These are phyloP conservation scores for Pimpla rufipes DNA, from an alignment of 2,888 invertebrate genomes.

Conservation along the genomic window DNA sequence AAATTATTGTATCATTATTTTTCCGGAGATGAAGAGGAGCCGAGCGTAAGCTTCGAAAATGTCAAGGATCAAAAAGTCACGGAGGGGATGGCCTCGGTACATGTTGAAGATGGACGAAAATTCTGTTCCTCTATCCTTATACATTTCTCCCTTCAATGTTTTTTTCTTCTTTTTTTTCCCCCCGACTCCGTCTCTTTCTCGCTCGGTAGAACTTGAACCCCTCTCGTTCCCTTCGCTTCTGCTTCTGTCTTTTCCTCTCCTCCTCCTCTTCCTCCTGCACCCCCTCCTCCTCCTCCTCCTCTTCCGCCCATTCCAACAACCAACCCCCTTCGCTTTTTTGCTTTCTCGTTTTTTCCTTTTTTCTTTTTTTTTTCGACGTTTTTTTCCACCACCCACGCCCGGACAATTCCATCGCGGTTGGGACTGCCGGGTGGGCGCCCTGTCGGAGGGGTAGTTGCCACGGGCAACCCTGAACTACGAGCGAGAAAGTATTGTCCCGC, in stretches of 20 bases:
- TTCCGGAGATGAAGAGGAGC: not conserved
- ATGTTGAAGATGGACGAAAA: conserved; percentile 49
- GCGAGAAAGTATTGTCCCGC: conserved; percentile 82
- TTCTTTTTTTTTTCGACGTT: conserved; percentile 61
- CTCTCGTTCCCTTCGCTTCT: conserved; percentile 60
- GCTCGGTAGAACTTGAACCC: conserved; percentile 49
- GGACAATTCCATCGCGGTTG: conserved; percentile 82
- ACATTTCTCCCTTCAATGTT: conserved; percentile 54
- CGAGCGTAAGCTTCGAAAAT: conserved; percentile 29
- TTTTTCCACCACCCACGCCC: conserved; percentile 63
- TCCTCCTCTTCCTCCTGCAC: conserved; percentile 41
- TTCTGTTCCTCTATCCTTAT: conserved; percentile 48
- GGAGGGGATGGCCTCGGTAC: conserved; percentile 18
- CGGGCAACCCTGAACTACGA: conserved; percentile 82
- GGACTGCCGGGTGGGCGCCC: conserved; percentile 73
- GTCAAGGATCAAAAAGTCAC: conserved; percentile 24
- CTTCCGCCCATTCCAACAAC: conserved; percentile 57
- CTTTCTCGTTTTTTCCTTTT: conserved; percentile 48
- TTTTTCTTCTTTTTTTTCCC: conserved; percentile 55
- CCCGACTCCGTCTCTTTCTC: conserved; percentile 60
- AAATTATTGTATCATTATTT: conserved; percentile 30
- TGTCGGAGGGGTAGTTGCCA: conserved; percentile 81
- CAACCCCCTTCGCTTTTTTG: conserved; percentile 58
- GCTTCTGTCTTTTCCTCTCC: conserved; percentile 48
- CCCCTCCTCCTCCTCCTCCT: conserved; percentile 15